Conservation (phyloP, 2,797 vertebrate genomes). For the Sitta carolinensis region DNA sequence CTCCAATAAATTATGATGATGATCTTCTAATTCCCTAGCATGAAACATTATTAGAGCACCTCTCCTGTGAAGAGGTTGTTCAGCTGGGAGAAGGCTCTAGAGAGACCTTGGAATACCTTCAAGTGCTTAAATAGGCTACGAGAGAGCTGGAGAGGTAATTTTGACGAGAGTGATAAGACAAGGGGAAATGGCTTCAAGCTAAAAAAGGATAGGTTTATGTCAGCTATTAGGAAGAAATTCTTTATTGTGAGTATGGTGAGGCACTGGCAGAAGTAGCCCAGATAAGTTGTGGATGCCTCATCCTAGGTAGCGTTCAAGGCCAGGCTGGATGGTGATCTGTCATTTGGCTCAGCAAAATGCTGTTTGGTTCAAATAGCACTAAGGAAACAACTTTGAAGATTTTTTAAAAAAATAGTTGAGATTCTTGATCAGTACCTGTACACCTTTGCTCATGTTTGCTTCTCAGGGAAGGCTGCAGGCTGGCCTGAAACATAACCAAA, state of each 20-base stretch:
- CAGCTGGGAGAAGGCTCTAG: neutral
- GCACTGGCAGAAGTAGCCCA: neutral
- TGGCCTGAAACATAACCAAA: neutral
- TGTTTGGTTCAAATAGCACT: neutral
- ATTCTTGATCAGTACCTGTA: neutral
- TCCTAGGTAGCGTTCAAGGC: neutral
- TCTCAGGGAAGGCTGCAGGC: neutral
- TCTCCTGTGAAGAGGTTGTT: neutral
- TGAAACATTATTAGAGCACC: neutral
- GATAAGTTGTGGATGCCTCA: neutral
- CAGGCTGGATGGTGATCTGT: neutral
- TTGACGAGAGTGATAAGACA: neutral
- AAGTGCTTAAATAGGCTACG: neutral
- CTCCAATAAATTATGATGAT: conserved; percentile 24
- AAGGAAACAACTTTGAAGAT: neutral
- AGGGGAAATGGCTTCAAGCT: neutral
- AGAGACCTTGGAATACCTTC: neutral
- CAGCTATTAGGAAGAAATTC: neutral
- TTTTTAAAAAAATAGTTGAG: neutral
- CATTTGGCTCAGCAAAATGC: conserved; percentile 9
- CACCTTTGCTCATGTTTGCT: neutral
- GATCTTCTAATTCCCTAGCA: neutral
- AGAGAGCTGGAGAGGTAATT: neutral
- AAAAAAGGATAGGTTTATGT: neutral
- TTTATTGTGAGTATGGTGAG: neutral